Conservation (phyloP, 2,888 invertebrate species). For the Therioaphis trifolii region DNA sequence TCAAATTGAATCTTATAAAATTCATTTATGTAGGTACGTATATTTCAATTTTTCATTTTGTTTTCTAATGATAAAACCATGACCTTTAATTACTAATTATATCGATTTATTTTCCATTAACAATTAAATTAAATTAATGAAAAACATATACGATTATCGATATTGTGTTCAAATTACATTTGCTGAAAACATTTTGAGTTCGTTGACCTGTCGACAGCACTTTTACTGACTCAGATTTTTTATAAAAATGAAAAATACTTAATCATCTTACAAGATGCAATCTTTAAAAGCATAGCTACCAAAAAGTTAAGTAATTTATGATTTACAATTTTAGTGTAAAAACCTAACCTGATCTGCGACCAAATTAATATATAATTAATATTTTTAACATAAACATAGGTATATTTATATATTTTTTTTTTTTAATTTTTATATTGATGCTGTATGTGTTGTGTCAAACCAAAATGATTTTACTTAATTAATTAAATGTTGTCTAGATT, state of each 20-base stretch:
- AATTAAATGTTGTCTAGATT: too few relatives aligned
- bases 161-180: not conserved
- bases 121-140: too few relatives aligned
- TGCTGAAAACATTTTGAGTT: not conserved
- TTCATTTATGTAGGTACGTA: too few relatives aligned
- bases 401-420: not conserved
- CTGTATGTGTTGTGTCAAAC: not conserved
- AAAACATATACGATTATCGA: not conserved
- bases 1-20: too few relatives aligned
- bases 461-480: not conserved
- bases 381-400: not conserved
- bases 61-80: too few relatives aligned
- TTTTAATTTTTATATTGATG: not conserved
- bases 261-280: not conserved
- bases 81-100: too few relatives aligned
- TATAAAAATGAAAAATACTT: not conserved
- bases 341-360: not conserved
- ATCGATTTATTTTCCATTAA: too few relatives aligned
- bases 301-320: not conserved
- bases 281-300: not conserved
- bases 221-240: conserved; percentile 1
- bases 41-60: too few relatives aligned
- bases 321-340: not conserved
- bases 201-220: not conserved
- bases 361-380: not conserved